These are phyloP conservation scores for Danionella dracula DNA, from an alignment of 2,797 vertebrate genomes.

Conservation along the genomic window DNA sequence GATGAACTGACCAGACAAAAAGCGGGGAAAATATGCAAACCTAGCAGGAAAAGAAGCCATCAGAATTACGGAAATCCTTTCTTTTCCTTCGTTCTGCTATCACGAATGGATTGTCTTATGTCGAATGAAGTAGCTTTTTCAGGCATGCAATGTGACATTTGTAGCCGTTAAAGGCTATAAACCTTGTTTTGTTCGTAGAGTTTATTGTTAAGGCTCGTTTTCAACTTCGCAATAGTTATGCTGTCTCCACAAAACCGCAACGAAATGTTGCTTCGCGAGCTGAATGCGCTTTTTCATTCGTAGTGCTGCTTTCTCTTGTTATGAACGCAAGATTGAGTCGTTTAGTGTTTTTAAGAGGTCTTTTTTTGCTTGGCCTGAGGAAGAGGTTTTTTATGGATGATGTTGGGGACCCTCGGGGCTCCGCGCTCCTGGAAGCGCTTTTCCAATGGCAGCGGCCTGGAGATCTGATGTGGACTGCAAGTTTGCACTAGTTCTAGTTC, in stretches of 20 bases:
- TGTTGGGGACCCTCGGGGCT: constrained; percentile 30
- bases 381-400: constrained; percentile 11
- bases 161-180: no score
- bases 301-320: not conserved
- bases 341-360: not conserved
- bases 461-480: not conserved
- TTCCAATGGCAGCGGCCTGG: constrained; percentile 45
- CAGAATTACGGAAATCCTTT: constrained; percentile 62
- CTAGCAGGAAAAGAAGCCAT: constrained; percentile 64
- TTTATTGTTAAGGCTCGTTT: not conserved
- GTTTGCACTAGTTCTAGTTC: not conserved
- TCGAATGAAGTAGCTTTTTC: constrained; percentile 39
- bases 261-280: constrained; percentile 25
- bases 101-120: constrained; percentile 59
- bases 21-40: constrained; percentile 54
- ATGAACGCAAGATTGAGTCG: not conserved
- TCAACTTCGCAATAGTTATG: not conserved
- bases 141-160: constrained; percentile 16
- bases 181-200: not conserved
- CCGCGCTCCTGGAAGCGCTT: constrained; percentile 40
- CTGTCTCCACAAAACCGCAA: constrained; percentile 2
- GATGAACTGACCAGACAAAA: constrained; percentile 32
- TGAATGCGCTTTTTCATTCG: not conserved
- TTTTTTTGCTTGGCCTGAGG: not conserved
- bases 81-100: constrained; percentile 35